phyloP scores from a whole-genome alignment of 2,113 vertebrate genomes.

The Alaudala cheleensis region DNA sequence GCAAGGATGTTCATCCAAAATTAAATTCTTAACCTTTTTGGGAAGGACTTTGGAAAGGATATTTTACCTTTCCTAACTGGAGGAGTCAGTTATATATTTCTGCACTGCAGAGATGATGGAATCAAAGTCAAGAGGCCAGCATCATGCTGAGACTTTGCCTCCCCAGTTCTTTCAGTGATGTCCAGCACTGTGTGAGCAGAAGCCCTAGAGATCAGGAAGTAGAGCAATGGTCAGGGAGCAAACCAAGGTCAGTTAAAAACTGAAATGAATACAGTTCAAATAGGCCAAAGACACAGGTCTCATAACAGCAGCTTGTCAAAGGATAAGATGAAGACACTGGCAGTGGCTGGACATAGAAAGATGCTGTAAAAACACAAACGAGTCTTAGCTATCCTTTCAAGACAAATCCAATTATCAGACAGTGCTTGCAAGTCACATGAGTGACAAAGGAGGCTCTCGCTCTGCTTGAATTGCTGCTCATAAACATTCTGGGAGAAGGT shows the following conservation, averaged over 20 bases:
- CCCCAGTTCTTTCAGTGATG: not conserved
- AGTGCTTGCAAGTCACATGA: not conserved
- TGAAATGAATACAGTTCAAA: not conserved
- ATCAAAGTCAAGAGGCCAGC: conserved; percentile 32
- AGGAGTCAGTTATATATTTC: conserved; percentile 40
- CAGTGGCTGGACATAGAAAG: not conserved
- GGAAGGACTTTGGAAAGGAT: conserved; percentile 58
- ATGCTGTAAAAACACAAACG: not conserved
- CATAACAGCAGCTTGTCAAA: not conserved
- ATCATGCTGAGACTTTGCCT: not conserved
- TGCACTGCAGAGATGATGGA: conserved; percentile 23
- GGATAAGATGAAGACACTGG: not conserved
- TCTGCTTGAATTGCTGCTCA: not conserved
- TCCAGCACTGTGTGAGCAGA: not conserved
- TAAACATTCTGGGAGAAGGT: not conserved
- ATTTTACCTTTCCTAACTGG: conserved; percentile 60
- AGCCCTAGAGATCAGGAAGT: not conserved
- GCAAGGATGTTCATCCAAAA: conserved; percentile 75
- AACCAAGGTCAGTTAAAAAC: not conserved
- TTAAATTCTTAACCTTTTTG: conserved; percentile 76
- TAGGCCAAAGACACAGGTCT: not conserved
- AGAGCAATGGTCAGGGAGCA: not conserved
- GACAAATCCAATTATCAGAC: not conserved
- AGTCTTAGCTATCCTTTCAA: not conserved
- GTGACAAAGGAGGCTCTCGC: not conserved